Base-by-base conservation (phyloP, 2,113 vertebrate species). In the Gallinago undulata region DNA sequence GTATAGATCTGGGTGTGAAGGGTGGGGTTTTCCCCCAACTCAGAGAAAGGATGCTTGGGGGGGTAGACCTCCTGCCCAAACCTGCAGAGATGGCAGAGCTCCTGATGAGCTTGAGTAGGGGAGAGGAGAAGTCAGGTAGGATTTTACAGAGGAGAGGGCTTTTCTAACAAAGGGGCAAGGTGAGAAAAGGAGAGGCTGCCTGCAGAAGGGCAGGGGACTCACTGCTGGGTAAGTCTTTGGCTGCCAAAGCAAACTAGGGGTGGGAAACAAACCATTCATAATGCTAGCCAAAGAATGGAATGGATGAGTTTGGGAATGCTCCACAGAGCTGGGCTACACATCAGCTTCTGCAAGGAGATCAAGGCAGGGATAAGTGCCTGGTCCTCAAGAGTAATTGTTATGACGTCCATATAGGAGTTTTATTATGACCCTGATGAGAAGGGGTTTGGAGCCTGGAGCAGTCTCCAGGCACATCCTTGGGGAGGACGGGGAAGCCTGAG, bases 21-120 rank as follows among this genome's bases (percentile, higher is more conserved):
- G 51, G 31, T 1, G 4, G 47, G n/a, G 17, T 3, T 19, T 53
- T 41, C 47, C 45, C 19, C 50, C 68, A 39, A 1, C 0, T 4
- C 24, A 39, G 31, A 9, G 18, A 24, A 10, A 70, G 19, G 70
- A 43, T 48, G 22, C 39, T 35, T 23, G 1, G n/a, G 24, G 19
- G 14, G 13, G 6, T 60, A 60, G 63, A 89, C 27, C 79, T 89
- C 9, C 80, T 84, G 35, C 50, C 45, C 64, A 70, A 45, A 57
- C 15, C 24, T 62, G 35, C 25, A 25, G 70, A 37, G 75, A 6
- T 37, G 6, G 27, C 76, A 37, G 8, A 59, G 37, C 13, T 70
- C 39, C 8, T 47, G 27, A 37, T 72, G 47, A 90, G 48, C 24
- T 68, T 48, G 37, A 25, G 17, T 25, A 51, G 24, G 37, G 22